phyloP scores from a whole-genome alignment of 1,140 invertebrate genomes.

The Neoseiulus cucumeris region DNA sequence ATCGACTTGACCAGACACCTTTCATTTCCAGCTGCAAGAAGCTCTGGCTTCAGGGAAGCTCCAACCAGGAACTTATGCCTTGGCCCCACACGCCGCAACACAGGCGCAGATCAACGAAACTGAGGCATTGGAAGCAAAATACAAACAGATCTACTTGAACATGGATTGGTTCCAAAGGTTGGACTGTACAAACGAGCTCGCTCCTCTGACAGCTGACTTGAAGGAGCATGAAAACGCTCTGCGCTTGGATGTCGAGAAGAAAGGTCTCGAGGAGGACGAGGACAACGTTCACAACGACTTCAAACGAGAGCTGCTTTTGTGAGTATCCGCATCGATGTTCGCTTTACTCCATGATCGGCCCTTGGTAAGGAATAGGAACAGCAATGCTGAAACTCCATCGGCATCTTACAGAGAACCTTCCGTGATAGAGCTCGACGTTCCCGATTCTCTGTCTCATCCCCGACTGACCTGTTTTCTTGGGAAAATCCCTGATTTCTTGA shows the following conservation, averaged over 20 bases:
- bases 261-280: slow-evolving; percentile 41
- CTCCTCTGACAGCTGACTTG: slow-evolving; percentile 57
- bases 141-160: slow-evolving; percentile 45
- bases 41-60: slow-evolving; percentile 55
- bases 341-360: too few relatives aligned
- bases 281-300: slow-evolving; percentile 81
- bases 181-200: slow-evolving; percentile 49
- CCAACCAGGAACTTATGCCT: slow-evolving; percentile 55
- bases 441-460: neutral
- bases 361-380: too few relatives aligned
- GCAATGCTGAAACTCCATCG: too few relatives aligned
- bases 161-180: slow-evolving; percentile 66
- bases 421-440: neutral
- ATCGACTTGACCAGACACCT: too few relatives aligned
- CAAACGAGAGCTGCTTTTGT: slow-evolving; percentile 65
- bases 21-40: slow-evolving; percentile 52
- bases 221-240: slow-evolving; percentile 29
- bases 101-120: slow-evolving; percentile 24
- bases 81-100: slow-evolving; percentile 29
- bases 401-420: too few relatives aligned
- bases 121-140: slow-evolving; percentile 44
- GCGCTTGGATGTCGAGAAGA: slow-evolving; percentile 33
- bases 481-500: neutral
- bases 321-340: slow-evolving; percentile 18
- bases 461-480: neutral